phyloP scores from a whole-genome alignment of 1,140 invertebrate species.

The Drosophila kohkoa region DNA sequence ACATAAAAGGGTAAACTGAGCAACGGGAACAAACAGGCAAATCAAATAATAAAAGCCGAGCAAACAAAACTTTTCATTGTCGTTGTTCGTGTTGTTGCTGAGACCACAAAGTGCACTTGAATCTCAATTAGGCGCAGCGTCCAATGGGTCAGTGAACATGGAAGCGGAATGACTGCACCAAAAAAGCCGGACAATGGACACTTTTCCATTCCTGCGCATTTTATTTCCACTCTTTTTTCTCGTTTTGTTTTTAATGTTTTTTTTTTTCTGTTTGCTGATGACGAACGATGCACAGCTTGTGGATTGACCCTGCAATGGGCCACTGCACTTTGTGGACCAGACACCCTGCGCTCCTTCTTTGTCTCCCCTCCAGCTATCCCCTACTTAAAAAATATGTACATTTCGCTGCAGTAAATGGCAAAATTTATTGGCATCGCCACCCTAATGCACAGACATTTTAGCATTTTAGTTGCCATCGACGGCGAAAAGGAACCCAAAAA shows the following conservation, averaged over 20 bases:
- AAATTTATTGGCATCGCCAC: conserved; percentile 69
- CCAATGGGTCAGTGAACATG: conserved; percentile 54
- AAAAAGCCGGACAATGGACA: conserved; percentile 44
- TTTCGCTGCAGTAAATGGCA: conserved; percentile 43
- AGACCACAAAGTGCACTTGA: conserved; percentile 65
- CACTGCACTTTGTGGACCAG: conserved; percentile 63
- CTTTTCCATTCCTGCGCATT: conserved; percentile 16
- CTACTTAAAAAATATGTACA: conserved; percentile 18
- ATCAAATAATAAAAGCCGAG: conserved; percentile 27
- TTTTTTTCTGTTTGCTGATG: conserved; percentile 21
- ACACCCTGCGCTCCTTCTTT: neutral
- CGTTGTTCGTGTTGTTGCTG: conserved; percentile 27
- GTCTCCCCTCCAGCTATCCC: neutral
- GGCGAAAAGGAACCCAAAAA: conserved; percentile 33
- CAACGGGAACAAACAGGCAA: conserved; percentile 50
- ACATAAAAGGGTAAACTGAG: conserved; percentile 20
- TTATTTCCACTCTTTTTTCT: neutral
- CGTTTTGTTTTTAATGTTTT: no score
- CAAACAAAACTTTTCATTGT: conserved; percentile 48
- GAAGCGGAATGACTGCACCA: conserved; percentile 8
- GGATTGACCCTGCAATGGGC: conserved; percentile 63
- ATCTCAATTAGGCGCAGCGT: conserved; percentile 71
- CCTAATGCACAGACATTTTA: conserved; percentile 59
- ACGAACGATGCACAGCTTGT: conserved; percentile 26
- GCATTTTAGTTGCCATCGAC: conserved; percentile 54